Evolutionary conservation across 2,113 vertebrate species (phyloP).

Genomic region (Seriola quinqueradiata): DNA sequence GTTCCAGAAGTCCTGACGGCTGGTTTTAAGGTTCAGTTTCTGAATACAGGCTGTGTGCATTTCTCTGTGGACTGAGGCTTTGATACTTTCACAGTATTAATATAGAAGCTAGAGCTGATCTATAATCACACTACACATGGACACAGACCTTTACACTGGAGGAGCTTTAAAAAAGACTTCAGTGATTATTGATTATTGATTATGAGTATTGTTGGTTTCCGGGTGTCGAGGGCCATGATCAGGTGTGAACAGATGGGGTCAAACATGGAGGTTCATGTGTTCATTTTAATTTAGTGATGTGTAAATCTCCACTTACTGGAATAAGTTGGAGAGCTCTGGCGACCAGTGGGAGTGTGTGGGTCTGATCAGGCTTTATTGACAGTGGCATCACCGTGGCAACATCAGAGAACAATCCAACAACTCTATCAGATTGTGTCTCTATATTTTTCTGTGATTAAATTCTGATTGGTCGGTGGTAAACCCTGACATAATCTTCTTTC

Average conservation of each 20-base stretch:
- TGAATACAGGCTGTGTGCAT: too few relatives aligned
- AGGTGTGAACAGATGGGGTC: too few relatives aligned
- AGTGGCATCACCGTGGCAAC: background rate
- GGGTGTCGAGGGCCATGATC: background rate
- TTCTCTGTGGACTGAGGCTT: too few relatives aligned
- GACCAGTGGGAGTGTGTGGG: background rate
- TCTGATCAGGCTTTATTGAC: slow-evolving; percentile 13
- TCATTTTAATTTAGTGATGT: too few relatives aligned
- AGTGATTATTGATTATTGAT: too few relatives aligned
- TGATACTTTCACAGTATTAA: too few relatives aligned
- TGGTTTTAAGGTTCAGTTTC: too few relatives aligned
- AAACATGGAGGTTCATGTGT: background rate
- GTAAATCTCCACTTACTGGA: background rate
- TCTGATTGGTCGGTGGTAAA: background rate
- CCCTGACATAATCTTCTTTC: background rate
- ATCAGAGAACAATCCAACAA: background rate
- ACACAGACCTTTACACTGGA: too few relatives aligned
- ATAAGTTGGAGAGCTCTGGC: background rate
- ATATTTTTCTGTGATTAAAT: background rate
- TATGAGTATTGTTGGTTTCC: background rate
- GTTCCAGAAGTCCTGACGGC: too few relatives aligned
- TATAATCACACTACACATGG: too few relatives aligned
- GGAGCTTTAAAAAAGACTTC: too few relatives aligned
- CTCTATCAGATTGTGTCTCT: background rate
- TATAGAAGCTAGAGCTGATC: too few relatives aligned